Conservation (phyloP, 1,140 invertebrate species). For the Platyura marginata region DNA sequence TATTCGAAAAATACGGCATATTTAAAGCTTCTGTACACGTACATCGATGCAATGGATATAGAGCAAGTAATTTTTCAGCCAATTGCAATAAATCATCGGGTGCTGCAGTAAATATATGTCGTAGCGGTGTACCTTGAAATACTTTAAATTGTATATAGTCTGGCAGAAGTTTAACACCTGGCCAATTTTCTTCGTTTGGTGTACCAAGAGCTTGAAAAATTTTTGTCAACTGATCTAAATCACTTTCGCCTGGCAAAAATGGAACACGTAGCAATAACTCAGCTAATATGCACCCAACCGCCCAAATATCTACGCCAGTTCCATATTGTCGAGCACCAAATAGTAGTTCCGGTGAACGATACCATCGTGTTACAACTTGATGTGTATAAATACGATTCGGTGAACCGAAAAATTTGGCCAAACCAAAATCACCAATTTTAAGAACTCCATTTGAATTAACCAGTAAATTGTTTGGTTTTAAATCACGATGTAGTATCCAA, state of each 20-base stretch:
- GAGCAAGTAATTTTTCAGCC: constrained; percentile 53
- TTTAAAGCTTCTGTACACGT: constrained; percentile 62
- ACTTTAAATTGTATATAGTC: constrained; percentile 89
- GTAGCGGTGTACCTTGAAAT: constrained; percentile 63
- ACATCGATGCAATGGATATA: constrained; percentile 74
- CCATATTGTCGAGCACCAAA: constrained; percentile 92
- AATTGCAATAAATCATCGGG: constrained; percentile 82
- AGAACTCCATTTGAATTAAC: constrained; percentile 83
- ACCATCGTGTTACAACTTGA: constrained; percentile 94
- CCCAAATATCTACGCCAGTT: constrained; percentile 97
- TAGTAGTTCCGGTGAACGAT: constrained; percentile 84
- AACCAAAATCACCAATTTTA: constrained; percentile 96
- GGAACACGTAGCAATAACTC: constrained; percentile 84
- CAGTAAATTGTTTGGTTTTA: constrained; percentile 97
- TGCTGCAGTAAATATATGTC: constrained; percentile 91
- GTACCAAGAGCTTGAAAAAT: constrained; percentile 89
- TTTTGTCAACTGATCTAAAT: constrained; percentile 86
- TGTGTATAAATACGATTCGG: constrained; percentile 93
- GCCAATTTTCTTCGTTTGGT: constrained; percentile 73
- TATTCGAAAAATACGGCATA: constrained; percentile 73
- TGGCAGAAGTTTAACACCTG: constrained; percentile 62
- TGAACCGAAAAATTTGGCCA: constrained; percentile 93
- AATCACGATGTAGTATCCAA: constrained; percentile 96
- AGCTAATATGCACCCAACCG: constrained; percentile 92
- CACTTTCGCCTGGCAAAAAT: constrained; percentile 90